Evolutionary conservation across 2,113 vertebrate species (phyloP), one percentile per base, ranked within the genome.

Genomic region (Podarcis muralis): DNA sequence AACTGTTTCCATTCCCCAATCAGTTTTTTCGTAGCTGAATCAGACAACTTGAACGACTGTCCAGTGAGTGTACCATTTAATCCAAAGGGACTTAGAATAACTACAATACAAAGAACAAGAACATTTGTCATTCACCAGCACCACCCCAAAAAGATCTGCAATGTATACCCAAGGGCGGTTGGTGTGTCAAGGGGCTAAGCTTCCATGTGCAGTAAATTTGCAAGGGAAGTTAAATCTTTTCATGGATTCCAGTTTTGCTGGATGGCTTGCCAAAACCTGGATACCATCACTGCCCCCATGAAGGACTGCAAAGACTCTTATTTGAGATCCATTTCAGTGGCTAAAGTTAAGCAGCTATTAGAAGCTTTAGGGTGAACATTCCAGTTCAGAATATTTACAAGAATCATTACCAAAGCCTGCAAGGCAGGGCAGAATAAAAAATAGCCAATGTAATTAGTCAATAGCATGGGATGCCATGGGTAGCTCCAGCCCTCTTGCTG

Each of bases 1-100:
- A 99, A 99, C 81, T 99, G 99, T 94, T 99, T 99, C 99, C 99
- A 99, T 97, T 99, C 99, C 93, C 99, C 98, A 79, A 99, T 99
- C 84, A 99, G 96, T 96, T 99, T 99, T 95, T 99, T 98, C 23
- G 99, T 99, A 12, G 98, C 98, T 72, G 98, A 98, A 96, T 99
- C 99, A 25, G 98, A 99, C 95, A 99, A 98, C 97, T 99, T 99
- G 96, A 99, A 99, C 3, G 99, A 98, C 96, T 99, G 99, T 90
- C 99, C 99, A 16, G 99, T 99, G 91, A 99, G 98, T 0, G 98
- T 99, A 85, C 98, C 99, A 93, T 98, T 99, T 95, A 99, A 95
- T 91, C 99, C 99, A 79, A 99, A 99, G 13, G 99, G 99, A 96
- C 99, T 99, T 91, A 99, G 97, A 96, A 99, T 99, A 94, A 99